A percentile compares a stretch with the other conserved stretches of the same genome.
These are phyloP conservation scores for Cataglyphis livida DNA, from an alignment of 2,888 invertebrate species.

Conservation along the genomic window DNA sequence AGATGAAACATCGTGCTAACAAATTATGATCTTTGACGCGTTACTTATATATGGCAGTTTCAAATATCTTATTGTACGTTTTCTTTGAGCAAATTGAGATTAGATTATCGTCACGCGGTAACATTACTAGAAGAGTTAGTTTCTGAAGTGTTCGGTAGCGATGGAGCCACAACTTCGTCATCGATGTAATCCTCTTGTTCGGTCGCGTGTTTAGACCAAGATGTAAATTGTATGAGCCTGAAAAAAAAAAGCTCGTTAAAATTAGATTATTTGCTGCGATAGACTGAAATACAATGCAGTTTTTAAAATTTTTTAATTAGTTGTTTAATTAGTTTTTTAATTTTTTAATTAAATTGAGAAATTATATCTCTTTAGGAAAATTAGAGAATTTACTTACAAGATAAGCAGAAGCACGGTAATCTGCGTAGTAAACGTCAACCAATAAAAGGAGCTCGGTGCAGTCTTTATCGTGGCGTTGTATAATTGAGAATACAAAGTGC, in stretches of 20 bases:
- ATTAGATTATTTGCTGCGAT: background rate
- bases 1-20: background rate
- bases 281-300: background rate
- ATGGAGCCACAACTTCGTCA: background rate
- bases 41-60: background rate
- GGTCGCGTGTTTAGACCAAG: slow-evolving; percentile 22
- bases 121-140: background rate
- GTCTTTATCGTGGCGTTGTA: slow-evolving; percentile 90
- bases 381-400: slow-evolving; percentile 87
- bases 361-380: background rate
- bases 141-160: background rate
- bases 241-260: background rate
- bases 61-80: background rate
- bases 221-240: slow-evolving; percentile 39
- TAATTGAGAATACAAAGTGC: slow-evolving; percentile 90
- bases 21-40: background rate
- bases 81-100: background rate
- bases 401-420: slow-evolving; percentile 89
- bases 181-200: slow-evolving; percentile 3
- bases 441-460: slow-evolving; percentile 89
- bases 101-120: background rate
- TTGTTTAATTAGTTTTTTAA: no score
- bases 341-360: background rate
- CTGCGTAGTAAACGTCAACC: slow-evolving; percentile 91
- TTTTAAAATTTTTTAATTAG: background rate